Base-by-base conservation (phyloP, 2,113 vertebrate genomes). In the Romanogobio albipinnatus region DNA sequence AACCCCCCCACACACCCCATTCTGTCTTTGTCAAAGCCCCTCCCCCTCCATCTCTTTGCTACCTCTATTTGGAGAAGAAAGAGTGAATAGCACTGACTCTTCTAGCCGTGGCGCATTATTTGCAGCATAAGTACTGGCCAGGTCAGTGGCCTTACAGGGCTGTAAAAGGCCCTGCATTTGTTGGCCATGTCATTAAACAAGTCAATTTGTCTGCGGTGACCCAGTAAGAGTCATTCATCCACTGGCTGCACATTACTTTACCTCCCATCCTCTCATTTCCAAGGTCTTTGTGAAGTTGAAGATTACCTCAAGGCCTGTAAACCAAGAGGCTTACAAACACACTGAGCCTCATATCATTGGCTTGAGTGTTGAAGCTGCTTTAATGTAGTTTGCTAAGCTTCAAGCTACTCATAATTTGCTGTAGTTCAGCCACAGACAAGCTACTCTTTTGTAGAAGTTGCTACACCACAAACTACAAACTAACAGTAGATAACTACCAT, bases 11-110 rank as follows among this genome's bases (percentile, higher is more conserved):
- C 58, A 26, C n/a, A 58, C 58, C 59, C 14, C 26, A 58, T 64
- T 68, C 53, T 22, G 49, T 76, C 45, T 68, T 78, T 76, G 81
- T 68, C 85, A 64, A 73, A 74, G 33, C 51, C 53, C 61, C 39
- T 61, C 22, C 82, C 56, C 76, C 33, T 66, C 36, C 61, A 61
- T 81, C 51, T 82, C 64, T 53, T 71, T 17, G n/a, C 62, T 61
- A 14, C 61, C 49, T 43, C 68, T 59, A 59, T 51, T 51, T 81
- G 73, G 66, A 26, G 62, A 73, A 84, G 49, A 74, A 76, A 19
- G 82, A 75, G 70, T 82, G 62, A 88, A 82, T 86, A n/a, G 53
- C 49, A 26, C 19, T 85, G 84, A 86, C 84, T 82, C 36, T 74
- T 43, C 76, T 68, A 29, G 78, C 74, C 49, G 68, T n/a, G 58